Evolutionary conservation across 2,888 invertebrate species (phyloP), one percentile per base, ranked within the genome.

Genomic region (Drosophila engyochracea): DNA sequence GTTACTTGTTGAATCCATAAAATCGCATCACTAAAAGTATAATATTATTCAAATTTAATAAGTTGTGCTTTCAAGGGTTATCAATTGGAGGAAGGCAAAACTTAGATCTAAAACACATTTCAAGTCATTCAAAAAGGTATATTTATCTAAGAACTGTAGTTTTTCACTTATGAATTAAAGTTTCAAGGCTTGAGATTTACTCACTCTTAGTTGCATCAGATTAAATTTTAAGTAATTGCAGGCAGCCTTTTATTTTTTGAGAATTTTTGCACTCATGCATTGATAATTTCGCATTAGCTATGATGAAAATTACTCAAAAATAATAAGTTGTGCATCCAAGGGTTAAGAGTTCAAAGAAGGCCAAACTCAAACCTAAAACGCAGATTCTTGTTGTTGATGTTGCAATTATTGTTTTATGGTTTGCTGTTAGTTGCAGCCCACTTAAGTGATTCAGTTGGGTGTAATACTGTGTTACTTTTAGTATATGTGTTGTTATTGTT

Each of bases 361-460:
- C 30, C 22, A 41, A 25, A 31, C 58, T 25, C 33, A 47, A 16
- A n/a, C 47, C 35, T 16, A 25, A 5, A 33, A n/a, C 61, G 4
- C 68, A 62, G 69, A 62, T 74, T 71, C 58, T 68, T 73, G 74
- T 82, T 79, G 76, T 81, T 82, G 79, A 80, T 87, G 89, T 81
- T 89, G 90, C 86, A 83, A 86, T 82, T 90, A 86, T 91, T 83
- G 81, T 85, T 88, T 87, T 89, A 87, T 87, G 76, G 73, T 67
- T 60, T 58, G 75, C 71, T 70, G 70, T 81, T 76, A 66, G 78
- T 62, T 71, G 71, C 70, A 74, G 78, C 72, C 64, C 74, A 74
- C 73, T 79, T 77, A 77, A 82, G 72, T 74, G 78, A 65, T 70
- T 79, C 47, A 62, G 19, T 16, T 53, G 70, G 62, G 66, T 70